Percentiles rank a stretch among this genome's conserved stretches.
These are phyloP conservation scores for Melitaea athalia DNA, from an alignment of 2,888 invertebrate genomes.

Conservation along the genomic window DNA sequence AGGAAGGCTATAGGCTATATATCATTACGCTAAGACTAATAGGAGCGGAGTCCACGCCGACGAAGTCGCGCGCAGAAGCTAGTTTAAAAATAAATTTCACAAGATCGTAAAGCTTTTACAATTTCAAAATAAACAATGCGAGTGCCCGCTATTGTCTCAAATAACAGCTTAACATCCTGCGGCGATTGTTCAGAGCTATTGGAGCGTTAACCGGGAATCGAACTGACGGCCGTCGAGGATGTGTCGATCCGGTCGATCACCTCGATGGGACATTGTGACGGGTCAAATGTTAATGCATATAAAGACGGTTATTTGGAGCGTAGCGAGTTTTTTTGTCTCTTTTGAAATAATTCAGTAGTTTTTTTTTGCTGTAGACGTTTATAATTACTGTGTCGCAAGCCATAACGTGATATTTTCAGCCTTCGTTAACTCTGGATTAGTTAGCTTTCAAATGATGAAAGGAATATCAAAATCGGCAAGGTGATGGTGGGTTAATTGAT, in stretches of 20 bases:
- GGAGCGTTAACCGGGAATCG: slow-evolving; percentile 47
- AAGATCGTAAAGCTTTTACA: not conserved
- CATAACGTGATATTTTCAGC: no score
- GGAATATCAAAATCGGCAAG: no score
- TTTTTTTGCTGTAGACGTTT: no score
- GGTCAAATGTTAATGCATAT: slow-evolving; percentile 23
- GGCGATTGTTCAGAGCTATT: slow-evolving; percentile 42
- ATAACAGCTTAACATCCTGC: slow-evolving; percentile 40
- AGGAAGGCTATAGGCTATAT: no score
- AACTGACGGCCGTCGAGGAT: slow-evolving; percentile 40
- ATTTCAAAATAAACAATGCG: slow-evolving; percentile 15
- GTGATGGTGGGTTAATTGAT: no score
- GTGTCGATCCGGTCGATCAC: slow-evolving; percentile 40
- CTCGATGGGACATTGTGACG: slow-evolving; percentile 19
- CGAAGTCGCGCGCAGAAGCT: no score
- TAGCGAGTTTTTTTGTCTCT: not conserved
- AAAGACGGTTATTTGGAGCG: slow-evolving; percentile 22
- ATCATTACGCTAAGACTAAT: no score
- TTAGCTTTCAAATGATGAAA: no score
- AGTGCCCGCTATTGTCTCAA: slow-evolving; percentile 36
- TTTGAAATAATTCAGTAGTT: not conserved
- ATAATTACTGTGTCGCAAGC: no score
- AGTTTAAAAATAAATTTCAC: not conserved
- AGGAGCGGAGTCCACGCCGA: no score
- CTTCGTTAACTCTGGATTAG: no score